These are phyloP conservation scores for Cassiopea andromeda DNA, from an alignment of 30 jellyfish, hydroid and myxozoan species.

Conservation along the genomic window DNA sequence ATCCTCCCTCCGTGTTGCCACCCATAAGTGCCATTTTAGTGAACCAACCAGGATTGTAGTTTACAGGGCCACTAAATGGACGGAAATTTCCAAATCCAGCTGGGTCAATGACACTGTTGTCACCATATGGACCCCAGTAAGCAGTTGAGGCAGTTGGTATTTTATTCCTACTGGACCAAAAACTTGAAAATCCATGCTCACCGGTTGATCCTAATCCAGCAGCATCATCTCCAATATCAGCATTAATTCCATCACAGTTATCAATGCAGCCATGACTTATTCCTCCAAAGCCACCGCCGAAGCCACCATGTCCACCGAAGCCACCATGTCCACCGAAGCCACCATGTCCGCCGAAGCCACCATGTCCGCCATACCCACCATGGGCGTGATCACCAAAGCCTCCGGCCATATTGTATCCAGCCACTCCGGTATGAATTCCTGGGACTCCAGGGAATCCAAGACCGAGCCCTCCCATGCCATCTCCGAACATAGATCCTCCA, in stretches of 20 bases:
- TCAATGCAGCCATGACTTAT: conserved; percentile 80
- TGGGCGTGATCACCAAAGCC: conserved; percentile 88
- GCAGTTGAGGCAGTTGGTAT: conserved; percentile 1
- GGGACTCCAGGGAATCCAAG: conserved; percentile 98
- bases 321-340: conserved; percentile 38
- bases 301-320: conserved; percentile 52
- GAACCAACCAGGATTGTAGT: conserved; percentile 66
- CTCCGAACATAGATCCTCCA: conserved; percentile 98
- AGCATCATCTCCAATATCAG: conserved; percentile 72
- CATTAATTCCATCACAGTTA: conserved; percentile 56
- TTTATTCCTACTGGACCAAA: conserved; percentile 58
- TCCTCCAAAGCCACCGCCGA: conserved; percentile 72
- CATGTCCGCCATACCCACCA: conserved; percentile 70
- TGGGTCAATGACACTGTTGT: conserved; percentile 64
- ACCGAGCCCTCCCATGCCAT: conserved; percentile 99
- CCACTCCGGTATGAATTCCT: conserved; percentile 94
- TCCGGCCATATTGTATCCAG: conserved; percentile 93
- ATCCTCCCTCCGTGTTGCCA: conserved; percentile 45
- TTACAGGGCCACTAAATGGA: conserved; percentile 55
- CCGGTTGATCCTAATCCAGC: conserved; percentile 65
- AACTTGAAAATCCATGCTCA: conserved; percentile 88
- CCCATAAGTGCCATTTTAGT: conserved; percentile 49
- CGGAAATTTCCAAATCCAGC: conserved; percentile 82
- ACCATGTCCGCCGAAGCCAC: conserved; percentile 59
- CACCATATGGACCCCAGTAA: conserved; percentile 66